Evolutionary conservation across 2,888 invertebrate species (phyloP).

Genomic region (Leucania comma): DNA sequence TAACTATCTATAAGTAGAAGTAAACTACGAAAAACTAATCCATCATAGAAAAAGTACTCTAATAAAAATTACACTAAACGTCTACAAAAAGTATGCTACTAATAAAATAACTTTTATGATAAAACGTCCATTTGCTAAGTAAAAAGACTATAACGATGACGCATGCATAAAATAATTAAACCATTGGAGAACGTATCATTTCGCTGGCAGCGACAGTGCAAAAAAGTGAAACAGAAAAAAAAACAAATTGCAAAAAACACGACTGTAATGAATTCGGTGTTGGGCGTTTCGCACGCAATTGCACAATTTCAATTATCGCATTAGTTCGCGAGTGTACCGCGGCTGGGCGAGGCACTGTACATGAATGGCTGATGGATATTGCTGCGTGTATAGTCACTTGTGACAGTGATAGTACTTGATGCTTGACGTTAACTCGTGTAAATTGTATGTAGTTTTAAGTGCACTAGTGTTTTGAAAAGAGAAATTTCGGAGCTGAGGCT

Average conservation of each 20-base stretch:
- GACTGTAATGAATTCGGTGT: conserved; percentile 88
- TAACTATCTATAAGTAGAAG: background rate
- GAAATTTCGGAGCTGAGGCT: conserved; percentile 1
- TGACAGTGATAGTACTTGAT: conserved; percentile 67
- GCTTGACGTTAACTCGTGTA: conserved; percentile 54
- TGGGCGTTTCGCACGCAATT: conserved; percentile 90
- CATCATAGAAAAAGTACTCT: conserved; percentile 36
- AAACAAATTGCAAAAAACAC: conserved; percentile 84
- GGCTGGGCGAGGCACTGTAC: conserved; percentile 69
- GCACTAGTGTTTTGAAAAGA: conserved; percentile 24
- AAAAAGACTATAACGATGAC: conserved; percentile 64
- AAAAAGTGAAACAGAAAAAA: conserved; percentile 71
- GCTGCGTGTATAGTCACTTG: conserved; percentile 68
- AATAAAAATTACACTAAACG: conserved; percentile 52
- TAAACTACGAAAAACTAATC: conserved; percentile 36
- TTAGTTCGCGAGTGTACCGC: conserved; percentile 83
- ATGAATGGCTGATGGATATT: conserved; percentile 76
- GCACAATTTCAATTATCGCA: conserved; percentile 91
- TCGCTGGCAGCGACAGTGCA: conserved; percentile 74
- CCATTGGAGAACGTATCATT: conserved; percentile 82
- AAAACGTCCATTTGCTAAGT: conserved; percentile 73
- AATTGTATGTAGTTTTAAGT: conserved; percentile 42
- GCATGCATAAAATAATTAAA: conserved; percentile 83
- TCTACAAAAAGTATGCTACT: conserved; percentile 50
- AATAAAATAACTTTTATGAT: conserved; percentile 64